Evolutionary conservation across 1,140 invertebrate genomes (phyloP).

Genomic region (Ostrea denselamellosa): DNA sequence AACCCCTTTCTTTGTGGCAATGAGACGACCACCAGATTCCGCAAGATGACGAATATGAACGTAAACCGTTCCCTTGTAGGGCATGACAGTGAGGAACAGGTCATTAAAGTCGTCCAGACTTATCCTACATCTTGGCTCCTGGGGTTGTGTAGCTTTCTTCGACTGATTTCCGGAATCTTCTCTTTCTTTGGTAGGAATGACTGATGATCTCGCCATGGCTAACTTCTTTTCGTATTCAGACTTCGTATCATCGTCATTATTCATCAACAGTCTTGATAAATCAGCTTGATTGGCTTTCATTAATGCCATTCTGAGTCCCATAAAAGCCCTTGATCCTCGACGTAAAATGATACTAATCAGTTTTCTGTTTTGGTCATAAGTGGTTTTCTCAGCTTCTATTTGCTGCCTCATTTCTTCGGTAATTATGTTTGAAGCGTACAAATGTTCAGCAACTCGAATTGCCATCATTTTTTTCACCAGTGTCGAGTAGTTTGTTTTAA

Average conservation of each 20-base stretch:
- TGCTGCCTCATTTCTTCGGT: slow-evolving; percentile 28
- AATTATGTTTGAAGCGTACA: no score
- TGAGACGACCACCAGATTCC: not conserved
- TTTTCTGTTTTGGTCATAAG: slow-evolving; percentile 29
- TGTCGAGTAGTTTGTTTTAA: no score
- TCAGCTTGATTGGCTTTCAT: not conserved
- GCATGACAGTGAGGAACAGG: slow-evolving; percentile 12
- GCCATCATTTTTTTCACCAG: no score
- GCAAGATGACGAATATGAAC: slow-evolving; percentile 31
- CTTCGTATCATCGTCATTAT: not conserved
- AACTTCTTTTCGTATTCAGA: slow-evolving; percentile 25
- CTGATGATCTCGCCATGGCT: not conserved
- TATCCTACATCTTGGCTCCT: slow-evolving; percentile 12
- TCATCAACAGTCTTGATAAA: slow-evolving; percentile 20
- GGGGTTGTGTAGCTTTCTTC: not conserved
- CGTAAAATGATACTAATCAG: slow-evolving; percentile 31
- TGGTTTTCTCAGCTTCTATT: slow-evolving; percentile 32
- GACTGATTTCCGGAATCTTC: not conserved
- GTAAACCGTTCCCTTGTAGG: slow-evolving; percentile 14
- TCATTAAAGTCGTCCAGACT: slow-evolving; percentile 7
- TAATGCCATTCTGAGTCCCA: not conserved
- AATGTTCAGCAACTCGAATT: no score
- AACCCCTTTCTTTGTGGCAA: slow-evolving; percentile 39
- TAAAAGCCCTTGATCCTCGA: not conserved
- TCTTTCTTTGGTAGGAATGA: not conserved